Conservation (phyloP, 1,140 invertebrate species). For the Drosophila prosaltans region DNA sequence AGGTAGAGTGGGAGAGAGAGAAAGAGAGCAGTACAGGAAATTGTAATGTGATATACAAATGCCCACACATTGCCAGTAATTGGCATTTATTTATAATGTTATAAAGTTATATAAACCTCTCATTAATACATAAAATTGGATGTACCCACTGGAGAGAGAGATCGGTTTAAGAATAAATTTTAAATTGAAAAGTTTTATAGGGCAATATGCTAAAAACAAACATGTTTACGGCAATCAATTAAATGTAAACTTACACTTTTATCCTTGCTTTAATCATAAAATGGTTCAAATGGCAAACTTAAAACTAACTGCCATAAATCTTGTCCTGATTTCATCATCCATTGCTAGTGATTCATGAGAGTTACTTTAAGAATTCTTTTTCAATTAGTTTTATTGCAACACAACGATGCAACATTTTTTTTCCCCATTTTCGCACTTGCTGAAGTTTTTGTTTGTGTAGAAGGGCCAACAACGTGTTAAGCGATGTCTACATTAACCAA, state of each 20-base stretch:
- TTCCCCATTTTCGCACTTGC: neutral
- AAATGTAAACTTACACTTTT: no score
- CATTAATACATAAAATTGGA: neutral
- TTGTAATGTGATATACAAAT: neutral
- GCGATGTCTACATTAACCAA: constrained; percentile 13
- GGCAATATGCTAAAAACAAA: no score
- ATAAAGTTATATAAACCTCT: constrained; percentile 20
- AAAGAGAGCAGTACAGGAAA: neutral
- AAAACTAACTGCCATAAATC: no score
- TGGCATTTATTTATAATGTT: constrained; percentile 27
- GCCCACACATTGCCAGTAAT: constrained; percentile 10
- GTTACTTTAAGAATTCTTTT: neutral
- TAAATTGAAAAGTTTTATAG: no score
- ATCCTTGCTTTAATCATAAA: no score
- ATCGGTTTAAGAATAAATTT: no score
- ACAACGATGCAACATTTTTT: constrained; percentile 3
- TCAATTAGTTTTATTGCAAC: neutral
- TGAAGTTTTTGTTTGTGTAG: neutral
- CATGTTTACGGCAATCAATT: no score
- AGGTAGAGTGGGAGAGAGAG: neutral
- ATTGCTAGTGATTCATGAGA: no score
- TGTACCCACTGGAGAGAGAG: no score
- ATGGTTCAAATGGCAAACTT: no score
- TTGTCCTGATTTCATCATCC: no score
- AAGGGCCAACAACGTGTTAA: constrained; percentile 20